These are phyloP conservation scores for Loripinus fragilis DNA, from an alignment of 2,888 invertebrate species.

Conservation along the genomic window DNA sequence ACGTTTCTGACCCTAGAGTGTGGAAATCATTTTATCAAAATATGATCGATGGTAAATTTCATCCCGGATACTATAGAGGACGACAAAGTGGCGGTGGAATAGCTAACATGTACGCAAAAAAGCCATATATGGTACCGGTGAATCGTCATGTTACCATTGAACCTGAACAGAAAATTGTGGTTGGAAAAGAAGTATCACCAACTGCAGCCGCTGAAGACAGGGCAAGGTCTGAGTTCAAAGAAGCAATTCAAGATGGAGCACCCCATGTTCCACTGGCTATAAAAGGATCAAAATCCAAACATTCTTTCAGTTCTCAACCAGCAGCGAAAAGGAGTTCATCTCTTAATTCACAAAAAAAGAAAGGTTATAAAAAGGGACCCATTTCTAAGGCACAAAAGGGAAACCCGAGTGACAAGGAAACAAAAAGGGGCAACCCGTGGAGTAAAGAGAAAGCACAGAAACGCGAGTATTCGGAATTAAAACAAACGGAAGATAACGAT, in stretches of 20 bases:
- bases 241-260: constrained; percentile 14
- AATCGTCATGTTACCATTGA: constrained; percentile 8
- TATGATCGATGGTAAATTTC: no score
- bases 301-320: background rate
- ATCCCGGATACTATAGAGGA: no score
- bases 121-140: constrained; percentile 31
- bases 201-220: constrained; percentile 35
- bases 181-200: constrained; percentile 19
- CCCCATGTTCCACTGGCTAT: background rate
- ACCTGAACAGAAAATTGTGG: background rate
- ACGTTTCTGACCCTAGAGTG: no score
- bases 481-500: background rate
- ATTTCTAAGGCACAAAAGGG: background rate
- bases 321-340: no score
- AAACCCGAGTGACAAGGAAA: background rate
- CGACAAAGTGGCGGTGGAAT: no score
- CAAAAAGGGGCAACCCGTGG: background rate
- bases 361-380: background rate
- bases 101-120: background rate
- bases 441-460: background rate
- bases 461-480: background rate
- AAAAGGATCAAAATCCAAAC: background rate
- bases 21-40: no score
- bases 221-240: constrained; percentile 28
- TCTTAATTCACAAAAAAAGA: background rate